phyloP scores from a whole-genome alignment of 2,113 vertebrate genomes.

The Thermophis baileyi region DNA sequence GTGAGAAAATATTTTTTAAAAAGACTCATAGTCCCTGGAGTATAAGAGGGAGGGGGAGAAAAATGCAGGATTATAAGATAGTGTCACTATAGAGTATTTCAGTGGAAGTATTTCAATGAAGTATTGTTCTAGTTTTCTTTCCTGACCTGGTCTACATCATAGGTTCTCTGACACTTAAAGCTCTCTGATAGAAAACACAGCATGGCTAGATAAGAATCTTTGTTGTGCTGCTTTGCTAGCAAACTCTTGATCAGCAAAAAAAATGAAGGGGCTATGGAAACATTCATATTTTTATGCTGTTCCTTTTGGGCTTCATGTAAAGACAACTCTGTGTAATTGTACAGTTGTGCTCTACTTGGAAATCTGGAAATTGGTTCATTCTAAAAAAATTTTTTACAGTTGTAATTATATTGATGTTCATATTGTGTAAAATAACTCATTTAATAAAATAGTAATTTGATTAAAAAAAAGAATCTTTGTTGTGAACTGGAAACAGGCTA shows the following conservation, averaged over 20 bases:
- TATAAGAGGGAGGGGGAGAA: not conserved
- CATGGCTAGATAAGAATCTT: not conserved
- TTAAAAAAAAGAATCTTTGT: too few species aligned
- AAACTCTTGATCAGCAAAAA: conserved; percentile 81
- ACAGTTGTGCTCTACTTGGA: conserved; percentile 81
- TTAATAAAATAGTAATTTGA: conserved; percentile 86
- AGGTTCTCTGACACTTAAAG: not conserved
- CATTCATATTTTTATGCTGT: conserved; percentile 80
- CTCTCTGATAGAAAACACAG: not conserved
- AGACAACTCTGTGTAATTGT: conserved; percentile 82
- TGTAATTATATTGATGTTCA: conserved; percentile 87
- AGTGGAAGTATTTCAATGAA: not conserved
- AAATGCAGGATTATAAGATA: not conserved
- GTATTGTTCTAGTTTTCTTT: not conserved
- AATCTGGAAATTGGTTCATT: conserved; percentile 78
- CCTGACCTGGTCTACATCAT: not conserved
- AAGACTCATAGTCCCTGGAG: not conserved
- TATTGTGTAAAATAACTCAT: conserved; percentile 86
- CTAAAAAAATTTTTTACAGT: conserved; percentile 79
- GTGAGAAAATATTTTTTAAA: not conserved
- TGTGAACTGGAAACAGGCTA: not conserved
- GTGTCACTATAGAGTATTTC: not conserved
- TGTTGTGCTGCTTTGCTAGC: conserved; percentile 81
- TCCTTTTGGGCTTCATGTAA: conserved; percentile 77
- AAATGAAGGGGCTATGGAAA: conserved; percentile 81